Evolutionary conservation across 2,113 vertebrate species (phyloP).

Genomic region (Stomatorhinus ivindoensis): DNA sequence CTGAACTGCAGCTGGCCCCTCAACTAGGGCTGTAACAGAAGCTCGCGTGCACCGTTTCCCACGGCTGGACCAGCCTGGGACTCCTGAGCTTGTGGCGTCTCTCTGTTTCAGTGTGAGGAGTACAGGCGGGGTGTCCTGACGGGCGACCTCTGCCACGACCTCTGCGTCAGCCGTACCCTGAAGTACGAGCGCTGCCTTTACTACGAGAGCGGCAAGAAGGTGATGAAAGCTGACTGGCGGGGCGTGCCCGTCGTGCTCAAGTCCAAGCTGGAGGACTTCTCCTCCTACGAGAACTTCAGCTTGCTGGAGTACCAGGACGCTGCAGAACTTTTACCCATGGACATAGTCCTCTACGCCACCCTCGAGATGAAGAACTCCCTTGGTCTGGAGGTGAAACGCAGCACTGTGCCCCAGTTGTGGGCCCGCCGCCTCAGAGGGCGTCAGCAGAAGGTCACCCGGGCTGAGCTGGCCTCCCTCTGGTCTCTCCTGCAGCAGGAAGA

Average conservation of each 20-base stretch:
- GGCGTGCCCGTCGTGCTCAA: slow-evolving; percentile 80
- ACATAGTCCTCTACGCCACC: slow-evolving; percentile 76
- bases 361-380: slow-evolving; percentile 79
- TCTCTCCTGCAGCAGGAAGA: slow-evolving; percentile 90
- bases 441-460: slow-evolving; percentile 49
- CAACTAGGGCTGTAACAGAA: background rate
- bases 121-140: slow-evolving; percentile 68
- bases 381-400: slow-evolving; percentile 66
- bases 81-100: background rate
- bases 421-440: slow-evolving; percentile 52
- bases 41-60: background rate
- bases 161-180: slow-evolving; percentile 71
- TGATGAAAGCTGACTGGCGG: slow-evolving; percentile 84
- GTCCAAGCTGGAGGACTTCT: slow-evolving; percentile 85
- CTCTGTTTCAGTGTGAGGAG: slow-evolving; percentile 73
- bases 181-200: slow-evolving; percentile 83
- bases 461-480: slow-evolving; percentile 85
- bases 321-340: slow-evolving; percentile 64
- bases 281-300: slow-evolving; percentile 71
- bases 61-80: background rate
- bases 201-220: slow-evolving; percentile 88
- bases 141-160: slow-evolving; percentile 84
- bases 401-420: slow-evolving; percentile 66
- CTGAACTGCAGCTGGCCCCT: background rate
- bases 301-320: slow-evolving; percentile 64